These are phyloP conservation scores for Cephus cinctus DNA, from an alignment of 1,140 invertebrate species.

Conservation along the genomic window DNA sequence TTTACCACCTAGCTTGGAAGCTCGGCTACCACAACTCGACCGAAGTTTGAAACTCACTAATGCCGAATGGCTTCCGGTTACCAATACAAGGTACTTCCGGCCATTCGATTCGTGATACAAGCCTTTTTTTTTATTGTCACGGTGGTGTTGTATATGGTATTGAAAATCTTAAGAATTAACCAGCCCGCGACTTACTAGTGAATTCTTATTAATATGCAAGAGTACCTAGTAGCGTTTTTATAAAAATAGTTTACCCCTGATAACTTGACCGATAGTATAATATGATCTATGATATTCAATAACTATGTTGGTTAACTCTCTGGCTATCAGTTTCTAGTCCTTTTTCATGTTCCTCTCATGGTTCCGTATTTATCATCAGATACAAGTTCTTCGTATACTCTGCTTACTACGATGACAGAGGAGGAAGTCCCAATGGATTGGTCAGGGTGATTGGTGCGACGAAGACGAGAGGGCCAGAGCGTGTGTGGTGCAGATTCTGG, in stretches of 20 bases:
- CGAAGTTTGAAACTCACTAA: constrained; percentile 44
- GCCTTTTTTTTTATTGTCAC: no score
- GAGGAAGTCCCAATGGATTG: constrained; percentile 55
- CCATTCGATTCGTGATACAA: no score
- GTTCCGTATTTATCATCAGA: constrained; percentile 50
- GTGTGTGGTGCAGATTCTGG: constrained; percentile 87
- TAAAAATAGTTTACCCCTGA: no score
- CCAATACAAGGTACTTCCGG: constrained; percentile 52
- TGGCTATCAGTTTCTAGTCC: no score
- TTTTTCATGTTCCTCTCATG: not conserved
- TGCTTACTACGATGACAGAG: constrained; percentile 79
- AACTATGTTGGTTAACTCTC: no score
- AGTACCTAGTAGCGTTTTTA: no score
- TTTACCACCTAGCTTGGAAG: constrained; percentile 47
- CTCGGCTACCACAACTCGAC: constrained; percentile 46
- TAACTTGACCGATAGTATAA: no score
- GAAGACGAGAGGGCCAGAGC: constrained; percentile 76
- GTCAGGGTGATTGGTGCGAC: constrained; percentile 84
- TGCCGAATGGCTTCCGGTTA: constrained; percentile 54
- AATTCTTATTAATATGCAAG: no score
- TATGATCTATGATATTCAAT: no score
- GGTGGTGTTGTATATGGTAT: no score
- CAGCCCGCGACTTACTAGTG: no score
- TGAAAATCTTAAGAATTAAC: no score
- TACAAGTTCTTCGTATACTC: constrained; percentile 92